Base-by-base conservation (phyloP, 2,113 vertebrate genomes). In the Murina feae region DNA sequence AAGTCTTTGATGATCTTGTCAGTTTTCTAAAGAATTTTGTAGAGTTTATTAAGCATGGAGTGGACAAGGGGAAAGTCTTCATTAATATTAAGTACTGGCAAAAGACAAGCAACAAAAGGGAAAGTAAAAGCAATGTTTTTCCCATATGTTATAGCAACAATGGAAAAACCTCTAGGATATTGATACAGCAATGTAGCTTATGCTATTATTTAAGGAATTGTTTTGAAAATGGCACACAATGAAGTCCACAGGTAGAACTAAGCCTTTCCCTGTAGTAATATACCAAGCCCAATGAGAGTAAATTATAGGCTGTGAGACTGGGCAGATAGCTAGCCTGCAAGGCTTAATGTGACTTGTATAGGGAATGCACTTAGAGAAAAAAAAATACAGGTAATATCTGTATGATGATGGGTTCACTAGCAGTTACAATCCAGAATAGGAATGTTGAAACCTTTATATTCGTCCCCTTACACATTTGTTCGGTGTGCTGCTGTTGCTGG, bases 181-280 rank as follows among this genome's bases (percentile, higher is more conserved):
- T 69, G 49, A 69, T 72, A 20, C 42, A 74, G 23, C 58, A 69
- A 79, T 83, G 16, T 49, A 58, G 39, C 37, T 93, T 35, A 69
- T 28, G 35, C 79, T 71, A 66, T 71, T 92, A 90, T 92, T 81
- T 53, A 90, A 81, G 47, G 23, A 63, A 89, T 88, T 91, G 21
- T 86, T 93, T 91, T 94, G 68, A 89, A 95, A 95, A 94, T 65
- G 42, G 20, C 28, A n/a, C 35, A 80, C 23, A 90, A 30, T 79
- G 28, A 89, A 83, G 81, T 86, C 69, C 53, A 32, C 85, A 76
- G 20, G 39, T 68, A 21, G 20, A 71, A 47, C 47, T 35, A 87
- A 95, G 8, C 58, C 47, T 68, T 86, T 89, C 69, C n/a, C 14
- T 17, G 1, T n/a, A 76, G 71, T 76, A 75, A 95, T 42, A n/a